Conservation (phyloP, 30 jellyfish, hydroid and myxozoan species). For the Phacellophora camtschatica region DNA sequence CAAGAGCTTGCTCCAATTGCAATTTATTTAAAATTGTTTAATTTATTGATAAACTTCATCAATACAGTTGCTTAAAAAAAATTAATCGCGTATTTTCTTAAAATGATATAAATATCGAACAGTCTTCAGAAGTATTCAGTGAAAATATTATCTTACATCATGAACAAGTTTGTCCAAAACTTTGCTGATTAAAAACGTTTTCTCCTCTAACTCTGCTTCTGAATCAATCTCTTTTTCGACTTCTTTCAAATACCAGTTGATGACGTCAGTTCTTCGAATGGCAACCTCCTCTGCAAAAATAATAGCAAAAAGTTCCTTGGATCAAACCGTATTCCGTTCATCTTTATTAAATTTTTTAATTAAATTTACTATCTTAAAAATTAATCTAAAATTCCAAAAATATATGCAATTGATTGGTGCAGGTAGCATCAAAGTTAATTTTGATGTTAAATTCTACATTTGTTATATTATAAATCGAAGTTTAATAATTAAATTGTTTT, state of each 20-base stretch:
- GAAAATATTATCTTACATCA: constrained; percentile 32
- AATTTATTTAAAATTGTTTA: too few relatives aligned
- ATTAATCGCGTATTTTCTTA: neutral
- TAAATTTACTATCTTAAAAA: too few relatives aligned
- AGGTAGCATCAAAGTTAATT: too few relatives aligned
- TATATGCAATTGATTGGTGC: too few relatives aligned
- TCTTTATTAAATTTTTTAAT: too few relatives aligned
- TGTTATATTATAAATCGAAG: too few relatives aligned
- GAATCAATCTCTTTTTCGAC: constrained; percentile 88
- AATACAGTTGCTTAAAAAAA: neutral
- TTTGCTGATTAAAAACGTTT: constrained; percentile 79
- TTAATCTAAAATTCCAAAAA: too few relatives aligned
- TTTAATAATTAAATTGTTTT: too few relatives aligned
- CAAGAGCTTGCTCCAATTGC: too few relatives aligned
- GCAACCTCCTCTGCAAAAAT: constrained; percentile 83
- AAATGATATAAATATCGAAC: neutral
- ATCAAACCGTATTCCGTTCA: neutral
- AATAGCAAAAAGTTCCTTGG: neutral
- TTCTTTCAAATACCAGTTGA: constrained; percentile 96
- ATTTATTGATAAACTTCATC: neutral
- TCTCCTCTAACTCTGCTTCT: constrained; percentile 91
- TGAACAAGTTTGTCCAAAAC: constrained; percentile 78
- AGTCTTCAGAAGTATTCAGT: neutral
- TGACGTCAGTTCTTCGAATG: constrained; percentile 74
- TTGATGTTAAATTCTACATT: too few relatives aligned